Conservation (phyloP, 2,797 vertebrate genomes). For the Okamejei kenojei region DNA sequence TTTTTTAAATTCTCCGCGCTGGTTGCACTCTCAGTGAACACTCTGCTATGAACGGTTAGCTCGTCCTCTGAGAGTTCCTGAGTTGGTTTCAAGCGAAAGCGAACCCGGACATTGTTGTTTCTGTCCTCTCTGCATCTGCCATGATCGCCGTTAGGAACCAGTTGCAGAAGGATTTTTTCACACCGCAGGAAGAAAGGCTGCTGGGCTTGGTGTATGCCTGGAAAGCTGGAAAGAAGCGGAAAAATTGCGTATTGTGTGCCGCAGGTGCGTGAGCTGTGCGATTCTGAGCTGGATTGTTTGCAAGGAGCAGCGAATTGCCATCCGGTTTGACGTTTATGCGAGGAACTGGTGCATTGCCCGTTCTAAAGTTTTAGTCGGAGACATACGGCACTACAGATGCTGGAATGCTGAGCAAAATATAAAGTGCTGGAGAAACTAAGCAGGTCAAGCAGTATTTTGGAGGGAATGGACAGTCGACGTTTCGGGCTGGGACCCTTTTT, state of each 20-base stretch:
- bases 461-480: too few relatives aligned
- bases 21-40: background rate
- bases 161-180: slow-evolving; percentile 45
- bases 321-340: background rate
- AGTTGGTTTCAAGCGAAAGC: background rate
- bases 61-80: background rate
- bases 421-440: too few relatives aligned
- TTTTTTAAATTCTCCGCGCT: too few relatives aligned
- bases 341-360: background rate
- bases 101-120: background rate
- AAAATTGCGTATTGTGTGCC: slow-evolving; percentile 47
- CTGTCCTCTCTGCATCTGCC: background rate
- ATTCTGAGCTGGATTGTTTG: background rate
- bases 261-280: slow-evolving; percentile 42
- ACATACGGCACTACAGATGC: too few relatives aligned
- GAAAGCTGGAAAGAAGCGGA: slow-evolving; percentile 49
- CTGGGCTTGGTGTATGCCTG: slow-evolving; percentile 45
- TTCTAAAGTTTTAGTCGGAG: background rate
- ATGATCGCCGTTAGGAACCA: slow-evolving; percentile 47
- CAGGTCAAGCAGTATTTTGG: too few relatives aligned
- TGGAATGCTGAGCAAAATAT: too few relatives aligned
- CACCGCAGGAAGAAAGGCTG: slow-evolving; percentile 43
- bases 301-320: background rate
- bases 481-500: too few relatives aligned
- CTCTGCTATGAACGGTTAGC: background rate